Evolutionary conservation across 2,797 vertebrate genomes (phyloP).

Genomic region (Salmo trutta): DNA sequence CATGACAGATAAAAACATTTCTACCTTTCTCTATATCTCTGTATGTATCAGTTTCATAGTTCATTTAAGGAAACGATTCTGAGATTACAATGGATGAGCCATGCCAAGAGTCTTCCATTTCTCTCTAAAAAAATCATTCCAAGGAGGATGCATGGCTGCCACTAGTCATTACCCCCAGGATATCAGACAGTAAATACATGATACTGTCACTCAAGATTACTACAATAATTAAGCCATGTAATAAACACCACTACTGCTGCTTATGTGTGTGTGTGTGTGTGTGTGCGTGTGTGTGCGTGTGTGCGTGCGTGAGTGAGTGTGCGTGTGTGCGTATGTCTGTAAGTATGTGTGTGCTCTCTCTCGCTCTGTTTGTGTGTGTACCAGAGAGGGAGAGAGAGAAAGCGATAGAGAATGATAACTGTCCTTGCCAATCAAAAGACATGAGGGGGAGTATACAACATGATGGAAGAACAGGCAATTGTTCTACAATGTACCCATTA

Average conservation of each 20-base stretch:
- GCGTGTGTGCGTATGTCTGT: background rate
- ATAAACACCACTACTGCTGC: constrained; percentile 49
- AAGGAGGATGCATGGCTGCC: constrained; percentile 46
- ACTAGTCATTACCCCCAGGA: constrained; percentile 50
- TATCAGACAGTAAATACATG: constrained; percentile 66
- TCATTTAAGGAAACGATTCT: background rate
- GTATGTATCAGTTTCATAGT: constrained; percentile 29
- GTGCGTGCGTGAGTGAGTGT: constrained; percentile 1
- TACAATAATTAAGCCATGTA: constrained; percentile 66
- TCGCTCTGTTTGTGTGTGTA: too few relatives aligned
- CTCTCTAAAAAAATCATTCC: background rate
- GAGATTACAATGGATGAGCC: constrained; percentile 12
- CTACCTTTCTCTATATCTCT: background rate
- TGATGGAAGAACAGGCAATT: too few relatives aligned
- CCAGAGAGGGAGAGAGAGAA: too few relatives aligned
- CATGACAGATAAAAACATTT: constrained; percentile 24
- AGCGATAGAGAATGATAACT: too few relatives aligned
- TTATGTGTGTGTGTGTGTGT: constrained; percentile 14
- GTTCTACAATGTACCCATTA: background rate
- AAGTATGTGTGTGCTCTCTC: background rate
- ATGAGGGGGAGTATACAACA: too few relatives aligned
- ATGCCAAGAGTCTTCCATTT: constrained; percentile 26
- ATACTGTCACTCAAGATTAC: constrained; percentile 75
- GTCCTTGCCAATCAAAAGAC: too few relatives aligned
- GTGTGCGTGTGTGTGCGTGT: constrained; percentile 15